These are phyloP conservation scores for Noctua janthina DNA, from an alignment of 2,888 invertebrate genomes.

Conservation along the genomic window DNA sequence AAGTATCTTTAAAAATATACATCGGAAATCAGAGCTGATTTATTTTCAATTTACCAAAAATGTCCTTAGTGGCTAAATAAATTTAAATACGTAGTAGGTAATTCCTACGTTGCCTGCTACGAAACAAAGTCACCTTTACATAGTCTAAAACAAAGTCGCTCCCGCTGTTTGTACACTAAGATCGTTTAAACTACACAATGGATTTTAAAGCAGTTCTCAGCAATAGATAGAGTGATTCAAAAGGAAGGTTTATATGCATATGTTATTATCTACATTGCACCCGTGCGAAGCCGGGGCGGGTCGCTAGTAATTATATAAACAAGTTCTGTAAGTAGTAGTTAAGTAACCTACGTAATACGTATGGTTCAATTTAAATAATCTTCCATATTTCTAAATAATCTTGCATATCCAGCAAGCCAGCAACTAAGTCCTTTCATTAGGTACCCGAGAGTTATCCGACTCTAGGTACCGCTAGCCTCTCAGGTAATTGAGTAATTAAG, in stretches of 20 bases:
- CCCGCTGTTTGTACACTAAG: too few relatives aligned
- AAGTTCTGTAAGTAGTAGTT: not conserved
- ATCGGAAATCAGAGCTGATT: not conserved
- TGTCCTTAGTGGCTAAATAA: not conserved
- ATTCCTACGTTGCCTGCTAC: not conserved
- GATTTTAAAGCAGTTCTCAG: too few relatives aligned
- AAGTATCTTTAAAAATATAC: not conserved
- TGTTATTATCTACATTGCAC: too few relatives aligned
- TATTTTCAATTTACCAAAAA: too few relatives aligned
- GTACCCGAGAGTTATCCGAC: slow-evolving; percentile 13
- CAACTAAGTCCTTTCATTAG: not conserved
- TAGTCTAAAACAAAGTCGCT: too few relatives aligned
- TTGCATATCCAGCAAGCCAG: not conserved
- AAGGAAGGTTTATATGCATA: too few relatives aligned
- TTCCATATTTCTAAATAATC: slow-evolving; percentile 6
- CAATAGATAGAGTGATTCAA: too few relatives aligned
- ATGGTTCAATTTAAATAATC: not conserved
- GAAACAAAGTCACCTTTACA: not conserved
- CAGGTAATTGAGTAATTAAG: slow-evolving; percentile 52
- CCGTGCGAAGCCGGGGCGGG: too few relatives aligned
- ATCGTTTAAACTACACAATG: too few relatives aligned
- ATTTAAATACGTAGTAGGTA: not conserved
- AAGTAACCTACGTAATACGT: not conserved
- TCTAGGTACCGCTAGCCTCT: slow-evolving; percentile 30
- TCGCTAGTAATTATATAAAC: not conserved